Evolutionary conservation across 2,888 invertebrate species (phyloP).

Genomic region (Polymixis lichenea): DNA sequence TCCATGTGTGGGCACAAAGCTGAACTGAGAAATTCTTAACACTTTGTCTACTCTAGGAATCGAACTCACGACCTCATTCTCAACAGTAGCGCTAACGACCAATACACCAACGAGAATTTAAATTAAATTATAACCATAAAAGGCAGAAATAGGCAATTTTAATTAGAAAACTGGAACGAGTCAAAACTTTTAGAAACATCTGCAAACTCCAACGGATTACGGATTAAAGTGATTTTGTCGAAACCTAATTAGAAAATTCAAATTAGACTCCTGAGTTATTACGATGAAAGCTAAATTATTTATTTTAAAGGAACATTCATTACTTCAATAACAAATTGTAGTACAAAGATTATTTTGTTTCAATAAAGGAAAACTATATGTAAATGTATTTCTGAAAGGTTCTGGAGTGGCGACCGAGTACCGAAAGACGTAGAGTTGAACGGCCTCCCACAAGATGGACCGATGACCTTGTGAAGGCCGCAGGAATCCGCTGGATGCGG

Average conservation of each 20-base stretch:
- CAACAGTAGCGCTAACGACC: not conserved
- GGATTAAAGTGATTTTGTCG: slow-evolving; percentile 47
- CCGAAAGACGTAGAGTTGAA: too few species aligned
- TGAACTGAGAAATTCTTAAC: too few species aligned
- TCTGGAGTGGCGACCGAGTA: too few species aligned
- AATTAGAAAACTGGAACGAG: slow-evolving; percentile 45
- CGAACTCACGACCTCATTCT: not conserved
- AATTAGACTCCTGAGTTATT: slow-evolving; percentile 41
- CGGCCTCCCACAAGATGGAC: too few species aligned
- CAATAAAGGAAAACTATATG: not conserved
- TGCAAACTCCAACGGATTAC: slow-evolving; percentile 50
- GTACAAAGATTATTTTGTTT: not conserved
- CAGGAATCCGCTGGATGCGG: too few species aligned
- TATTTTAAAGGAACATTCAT: slow-evolving; percentile 11
- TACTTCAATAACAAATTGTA: not conserved
- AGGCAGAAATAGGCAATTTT: slow-evolving; percentile 44
- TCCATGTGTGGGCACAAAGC: too few species aligned
- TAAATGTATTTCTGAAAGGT: too few species aligned
- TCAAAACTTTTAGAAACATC: slow-evolving; percentile 52
- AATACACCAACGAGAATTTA: not conserved
- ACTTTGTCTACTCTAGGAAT: too few species aligned
- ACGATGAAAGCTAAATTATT: slow-evolving; percentile 24
- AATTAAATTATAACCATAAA: slow-evolving; percentile 27
- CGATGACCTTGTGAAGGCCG: too few species aligned
- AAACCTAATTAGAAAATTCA: slow-evolving; percentile 50